These are phyloP conservation scores for Masnerella sp. DNA, from an alignment of 2,888 invertebrate genomes.

Conservation along the genomic window DNA sequence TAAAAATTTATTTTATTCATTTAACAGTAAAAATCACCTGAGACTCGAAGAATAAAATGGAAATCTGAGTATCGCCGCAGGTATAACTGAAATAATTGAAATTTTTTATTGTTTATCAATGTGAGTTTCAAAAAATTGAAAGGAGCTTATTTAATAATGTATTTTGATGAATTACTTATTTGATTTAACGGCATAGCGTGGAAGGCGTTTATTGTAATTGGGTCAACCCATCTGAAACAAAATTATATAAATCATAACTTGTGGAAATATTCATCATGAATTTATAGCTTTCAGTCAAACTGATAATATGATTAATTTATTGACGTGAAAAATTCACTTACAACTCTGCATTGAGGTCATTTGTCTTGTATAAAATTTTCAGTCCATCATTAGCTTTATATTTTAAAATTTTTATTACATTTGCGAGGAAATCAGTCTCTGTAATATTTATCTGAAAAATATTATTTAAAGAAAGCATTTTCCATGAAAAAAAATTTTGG, in stretches of 20 bases:
- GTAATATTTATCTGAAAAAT: too few relatives aligned
- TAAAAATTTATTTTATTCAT: too few relatives aligned
- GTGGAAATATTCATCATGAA: neutral
- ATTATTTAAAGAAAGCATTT: too few relatives aligned
- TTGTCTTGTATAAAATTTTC: too few relatives aligned
- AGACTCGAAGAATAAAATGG: constrained; percentile 92
- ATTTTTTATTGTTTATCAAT: neutral
- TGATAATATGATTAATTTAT: too few relatives aligned
- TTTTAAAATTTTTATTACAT: too few relatives aligned
- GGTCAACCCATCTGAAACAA: constrained; percentile 83
- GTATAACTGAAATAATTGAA: constrained; percentile 88
- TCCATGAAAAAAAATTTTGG: too few relatives aligned
- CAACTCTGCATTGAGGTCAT: too few relatives aligned
- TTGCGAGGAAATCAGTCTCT: too few relatives aligned
- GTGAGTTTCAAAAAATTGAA: neutral
- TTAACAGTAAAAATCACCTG: constrained; percentile 81
- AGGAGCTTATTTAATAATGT: neutral
- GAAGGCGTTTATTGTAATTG: constrained; percentile 89
- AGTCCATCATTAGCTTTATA: too few relatives aligned
- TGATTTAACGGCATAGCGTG: constrained; percentile 89
- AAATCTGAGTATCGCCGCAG: constrained; percentile 89
- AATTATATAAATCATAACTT: neutral
- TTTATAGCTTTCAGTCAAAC: too few relatives aligned
- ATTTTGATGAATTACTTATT: constrained; percentile 83
- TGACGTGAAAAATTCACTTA: too few relatives aligned